Conservation (phyloP, 1,140 invertebrate genomes). For the Camponotus vicinus region DNA sequence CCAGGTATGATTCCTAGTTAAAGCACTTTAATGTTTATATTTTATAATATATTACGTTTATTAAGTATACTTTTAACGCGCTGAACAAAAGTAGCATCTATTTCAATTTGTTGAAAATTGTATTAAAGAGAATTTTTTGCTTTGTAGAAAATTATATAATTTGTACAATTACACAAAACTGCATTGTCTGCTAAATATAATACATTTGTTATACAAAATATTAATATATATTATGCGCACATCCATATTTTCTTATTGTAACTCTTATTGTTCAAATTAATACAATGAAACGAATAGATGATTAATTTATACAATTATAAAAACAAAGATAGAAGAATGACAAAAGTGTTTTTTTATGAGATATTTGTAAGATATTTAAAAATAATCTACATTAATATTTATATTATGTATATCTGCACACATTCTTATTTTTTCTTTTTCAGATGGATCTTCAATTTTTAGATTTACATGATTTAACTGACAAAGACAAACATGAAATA, state of each 20-base stretch:
- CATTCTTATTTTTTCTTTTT: conserved; percentile 64
- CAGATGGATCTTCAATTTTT: conserved; percentile 83
- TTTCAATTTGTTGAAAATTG: background rate
- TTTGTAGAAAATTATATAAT: background rate
- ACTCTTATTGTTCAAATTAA: background rate
- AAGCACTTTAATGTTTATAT: background rate
- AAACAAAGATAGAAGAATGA: background rate
- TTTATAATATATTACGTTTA: background rate
- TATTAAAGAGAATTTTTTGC: background rate
- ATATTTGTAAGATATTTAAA: too few species aligned
- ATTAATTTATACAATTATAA: background rate
- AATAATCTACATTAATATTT: too few species aligned
- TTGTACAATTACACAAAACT: background rate
- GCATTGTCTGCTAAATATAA: background rate
- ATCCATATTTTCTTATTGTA: background rate
- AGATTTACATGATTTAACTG: conserved; percentile 82
- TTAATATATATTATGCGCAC: background rate
- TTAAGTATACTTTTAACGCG: background rate
- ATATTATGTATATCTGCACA: too few species aligned
- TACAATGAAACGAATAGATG: background rate
- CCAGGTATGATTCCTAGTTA: background rate
- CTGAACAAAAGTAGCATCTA: background rate
- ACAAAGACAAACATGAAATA: conserved; percentile 79
- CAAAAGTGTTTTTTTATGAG: background rate
- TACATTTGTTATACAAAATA: background rate